Percentiles rank a stretch among this genome's conserved stretches.
Evolutionary conservation across 2,888 invertebrate species (phyloP).

Genomic region (Danaus chrysippus): DNA sequence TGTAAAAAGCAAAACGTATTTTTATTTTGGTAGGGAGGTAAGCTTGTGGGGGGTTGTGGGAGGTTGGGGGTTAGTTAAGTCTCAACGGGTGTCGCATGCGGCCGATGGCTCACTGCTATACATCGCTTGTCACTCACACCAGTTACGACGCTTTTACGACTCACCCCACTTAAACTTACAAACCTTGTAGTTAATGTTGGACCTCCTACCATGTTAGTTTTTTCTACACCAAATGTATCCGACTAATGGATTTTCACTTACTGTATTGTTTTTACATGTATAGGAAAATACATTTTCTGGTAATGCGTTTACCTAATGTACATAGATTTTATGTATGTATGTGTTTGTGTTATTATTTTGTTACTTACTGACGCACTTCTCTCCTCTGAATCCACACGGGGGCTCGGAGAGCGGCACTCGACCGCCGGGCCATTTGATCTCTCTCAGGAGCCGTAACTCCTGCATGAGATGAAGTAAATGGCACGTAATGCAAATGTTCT

Average conservation of each 20-base stretch:
- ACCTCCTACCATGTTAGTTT: slow-evolving; percentile 52
- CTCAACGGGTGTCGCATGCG: slow-evolving; percentile 60
- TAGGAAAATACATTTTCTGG: background rate
- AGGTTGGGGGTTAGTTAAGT: slow-evolving; percentile 31
- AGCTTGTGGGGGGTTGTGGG: slow-evolving; percentile 14
- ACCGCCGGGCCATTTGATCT: slow-evolving; percentile 88
- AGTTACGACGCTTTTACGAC: slow-evolving; percentile 60
- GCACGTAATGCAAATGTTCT: background rate
- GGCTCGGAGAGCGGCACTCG: slow-evolving; percentile 91
- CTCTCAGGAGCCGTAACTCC: slow-evolving; percentile 85
- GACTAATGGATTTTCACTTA: slow-evolving; percentile 43
- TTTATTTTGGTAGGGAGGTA: slow-evolving; percentile 21
- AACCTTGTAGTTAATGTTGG: slow-evolving; percentile 63
- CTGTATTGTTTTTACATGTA: slow-evolving; percentile 44
- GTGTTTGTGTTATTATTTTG: slow-evolving; percentile 13
- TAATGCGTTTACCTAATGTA: background rate
- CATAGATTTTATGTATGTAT: background rate
- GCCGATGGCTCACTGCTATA: slow-evolving; percentile 48
- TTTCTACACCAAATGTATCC: slow-evolving; percentile 49
- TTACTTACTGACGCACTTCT: slow-evolving; percentile 93
- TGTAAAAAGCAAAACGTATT: slow-evolving; percentile 23
- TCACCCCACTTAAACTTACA: slow-evolving; percentile 53
- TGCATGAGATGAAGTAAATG: slow-evolving; percentile 49
- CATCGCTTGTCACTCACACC: slow-evolving; percentile 48
- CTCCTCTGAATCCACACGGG: slow-evolving; percentile 92